Conservation (phyloP, 1,140 invertebrate species). For the Trichogramma pretiosum region DNA sequence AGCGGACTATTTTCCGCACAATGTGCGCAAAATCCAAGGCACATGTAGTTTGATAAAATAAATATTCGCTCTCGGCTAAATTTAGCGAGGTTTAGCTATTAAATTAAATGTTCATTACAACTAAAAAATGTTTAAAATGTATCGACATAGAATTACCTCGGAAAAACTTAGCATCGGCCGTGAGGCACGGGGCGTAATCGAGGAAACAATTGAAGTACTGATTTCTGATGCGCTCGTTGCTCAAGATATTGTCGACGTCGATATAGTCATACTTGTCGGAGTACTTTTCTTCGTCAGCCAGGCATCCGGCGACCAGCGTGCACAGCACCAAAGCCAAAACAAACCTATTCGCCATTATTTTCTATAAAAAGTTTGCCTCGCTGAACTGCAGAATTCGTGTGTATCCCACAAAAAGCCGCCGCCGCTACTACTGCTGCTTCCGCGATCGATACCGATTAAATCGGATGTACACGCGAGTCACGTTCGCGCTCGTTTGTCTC, state of each 20-base stretch:
- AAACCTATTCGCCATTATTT: too few relatives aligned
- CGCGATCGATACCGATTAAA: too few relatives aligned
- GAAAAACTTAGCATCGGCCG: conserved; percentile 27
- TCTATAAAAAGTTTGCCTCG: too few relatives aligned
- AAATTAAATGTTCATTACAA: background rate
- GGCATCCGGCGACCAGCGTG: conserved; percentile 5
- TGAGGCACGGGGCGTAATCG: conserved; percentile 29
- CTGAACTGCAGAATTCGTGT: too few relatives aligned
- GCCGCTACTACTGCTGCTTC: too few relatives aligned
- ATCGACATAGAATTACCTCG: conserved; percentile 25
- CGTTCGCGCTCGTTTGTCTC: too few relatives aligned
- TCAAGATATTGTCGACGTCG: conserved; percentile 20
- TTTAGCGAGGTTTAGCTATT: background rate
- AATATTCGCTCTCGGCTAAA: background rate
- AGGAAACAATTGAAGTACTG: conserved; percentile 35
- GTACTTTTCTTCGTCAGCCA: conserved; percentile 23
- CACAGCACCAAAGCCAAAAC: conserved; percentile 1
- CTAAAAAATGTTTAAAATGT: background rate
- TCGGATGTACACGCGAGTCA: too few relatives aligned
- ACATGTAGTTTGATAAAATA: too few relatives aligned
- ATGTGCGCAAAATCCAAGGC: too few relatives aligned
- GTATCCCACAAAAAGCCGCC: too few relatives aligned
- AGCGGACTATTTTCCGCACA: too few relatives aligned
- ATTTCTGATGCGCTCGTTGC: conserved; percentile 18
- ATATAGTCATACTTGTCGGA: conserved; percentile 39